These are phyloP conservation scores for Sesia bembeciformis DNA, from an alignment of 2,888 invertebrate genomes.

Conservation along the genomic window DNA sequence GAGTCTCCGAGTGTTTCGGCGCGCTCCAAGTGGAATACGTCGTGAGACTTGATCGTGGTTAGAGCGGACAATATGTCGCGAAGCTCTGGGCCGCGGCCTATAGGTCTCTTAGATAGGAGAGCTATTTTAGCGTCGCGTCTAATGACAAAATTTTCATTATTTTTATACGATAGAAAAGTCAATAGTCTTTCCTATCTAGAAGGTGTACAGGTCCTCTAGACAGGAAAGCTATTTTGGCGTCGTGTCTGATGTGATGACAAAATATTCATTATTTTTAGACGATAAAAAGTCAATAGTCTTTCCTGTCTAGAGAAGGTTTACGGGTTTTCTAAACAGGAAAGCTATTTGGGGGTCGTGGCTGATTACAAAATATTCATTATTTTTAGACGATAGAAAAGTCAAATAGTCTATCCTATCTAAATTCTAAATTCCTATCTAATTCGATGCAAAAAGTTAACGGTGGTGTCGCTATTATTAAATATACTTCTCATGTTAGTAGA, in stretches of 20 bases:
- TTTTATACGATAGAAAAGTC: too few relatives aligned
- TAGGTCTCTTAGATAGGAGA: conserved; percentile 22
- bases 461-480: too few relatives aligned
- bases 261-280: too few relatives aligned
- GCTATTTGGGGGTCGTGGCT: conserved; percentile 18
- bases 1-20: conserved; percentile 93
- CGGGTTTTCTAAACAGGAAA: conserved; percentile 23
- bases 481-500: too few relatives aligned
- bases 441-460: too few relatives aligned
- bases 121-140: conserved; percentile 46
- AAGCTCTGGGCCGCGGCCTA: conserved; percentile 56
- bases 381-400: too few relatives aligned
- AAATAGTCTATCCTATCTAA: too few relatives aligned
- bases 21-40: conserved; percentile 86
- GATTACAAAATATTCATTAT: too few relatives aligned
- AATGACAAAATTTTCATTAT: too few relatives aligned
- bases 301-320: conserved; percentile 6
- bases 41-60: conserved; percentile 81
- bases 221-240: conserved; percentile 38
- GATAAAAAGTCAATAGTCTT: too few relatives aligned
- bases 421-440: too few relatives aligned
- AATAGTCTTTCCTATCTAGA: too few relatives aligned
- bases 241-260: conserved; percentile 26
- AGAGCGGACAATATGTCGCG: conserved; percentile 74
- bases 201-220: conserved; percentile 13